Evolutionary conservation across 2,113 vertebrate genomes (phyloP).

Genomic region (Lutjanus erythropterus): DNA sequence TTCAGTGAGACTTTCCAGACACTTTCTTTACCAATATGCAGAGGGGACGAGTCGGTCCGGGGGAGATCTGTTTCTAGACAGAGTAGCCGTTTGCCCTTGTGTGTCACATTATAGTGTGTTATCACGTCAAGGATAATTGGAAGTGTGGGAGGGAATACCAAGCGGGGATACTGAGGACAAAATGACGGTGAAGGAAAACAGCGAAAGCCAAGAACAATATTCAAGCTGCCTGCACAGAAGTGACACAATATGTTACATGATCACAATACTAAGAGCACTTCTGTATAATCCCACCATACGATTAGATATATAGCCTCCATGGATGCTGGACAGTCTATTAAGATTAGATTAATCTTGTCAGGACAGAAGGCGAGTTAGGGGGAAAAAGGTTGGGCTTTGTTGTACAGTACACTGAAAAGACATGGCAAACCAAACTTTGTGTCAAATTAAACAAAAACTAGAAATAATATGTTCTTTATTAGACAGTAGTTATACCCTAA

Average conservation of each 20-base stretch:
- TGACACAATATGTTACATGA: conserved; percentile 24
- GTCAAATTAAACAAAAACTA: too few species aligned
- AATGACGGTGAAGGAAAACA: conserved; percentile 50
- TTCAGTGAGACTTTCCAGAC: conserved; percentile 11
- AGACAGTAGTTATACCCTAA: too few species aligned
- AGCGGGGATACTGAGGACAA: conserved; percentile 67
- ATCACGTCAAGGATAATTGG: conserved; percentile 84
- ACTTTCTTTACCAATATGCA: conserved; percentile 7
- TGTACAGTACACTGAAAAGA: too few species aligned
- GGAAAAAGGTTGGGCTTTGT: too few species aligned
- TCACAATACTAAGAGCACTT: not conserved
- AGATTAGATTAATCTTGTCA: not conserved
- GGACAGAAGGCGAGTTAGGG: not conserved
- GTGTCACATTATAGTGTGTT: conserved; percentile 83
- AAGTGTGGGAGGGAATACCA: conserved; percentile 82
- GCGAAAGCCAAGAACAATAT: conserved; percentile 43
- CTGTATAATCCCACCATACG: not conserved
- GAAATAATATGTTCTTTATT: too few species aligned
- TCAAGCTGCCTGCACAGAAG: conserved; percentile 27
- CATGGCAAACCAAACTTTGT: too few species aligned
- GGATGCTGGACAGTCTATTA: not conserved
- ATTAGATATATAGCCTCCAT: not conserved
- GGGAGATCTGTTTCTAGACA: conserved; percentile 58
- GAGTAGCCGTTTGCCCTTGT: conserved; percentile 78
- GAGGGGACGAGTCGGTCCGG: conserved; percentile 33